A percentile compares a stretch with the other conserved stretches of the same genome.
Evolutionary conservation across 2,113 vertebrate species (phyloP).

Genomic region (Rynchops niger): DNA sequence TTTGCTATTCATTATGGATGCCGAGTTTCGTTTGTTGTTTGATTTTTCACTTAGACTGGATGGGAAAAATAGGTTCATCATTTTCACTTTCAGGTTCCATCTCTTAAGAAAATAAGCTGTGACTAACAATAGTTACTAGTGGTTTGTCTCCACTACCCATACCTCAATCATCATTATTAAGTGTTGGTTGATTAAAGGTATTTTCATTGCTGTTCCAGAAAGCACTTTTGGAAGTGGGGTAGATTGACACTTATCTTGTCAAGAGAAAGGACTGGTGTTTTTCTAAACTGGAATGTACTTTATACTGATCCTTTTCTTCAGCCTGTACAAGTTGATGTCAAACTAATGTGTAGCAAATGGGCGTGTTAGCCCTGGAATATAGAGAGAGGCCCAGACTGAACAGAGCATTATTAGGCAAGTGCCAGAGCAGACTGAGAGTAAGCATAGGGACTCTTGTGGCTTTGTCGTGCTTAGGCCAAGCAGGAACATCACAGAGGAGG

Average conservation of each 20-base stretch:
- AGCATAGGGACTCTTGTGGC: background rate
- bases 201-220: background rate
- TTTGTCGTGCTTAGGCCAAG: background rate
- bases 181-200: constrained; percentile 25
- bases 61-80: constrained; percentile 32
- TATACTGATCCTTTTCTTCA: background rate
- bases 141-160: background rate
- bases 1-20: constrained; percentile 39
- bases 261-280: background rate
- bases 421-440: background rate
- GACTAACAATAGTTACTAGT: constrained; percentile 29
- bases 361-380: background rate
- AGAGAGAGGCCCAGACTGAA: background rate
- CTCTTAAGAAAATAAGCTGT: constrained; percentile 25
- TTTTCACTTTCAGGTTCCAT: constrained; percentile 30
- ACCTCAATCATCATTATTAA: background rate
- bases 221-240: background rate
- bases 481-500: background rate
- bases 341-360: background rate
- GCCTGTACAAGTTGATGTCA: background rate
- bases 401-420: background rate
- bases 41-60: constrained; percentile 42
- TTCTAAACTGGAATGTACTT: background rate
- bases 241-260: background rate
- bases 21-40: background rate